Evolutionary conservation across 2,888 invertebrate species (phyloP).

Genomic region (Harpalus rubripes): DNA sequence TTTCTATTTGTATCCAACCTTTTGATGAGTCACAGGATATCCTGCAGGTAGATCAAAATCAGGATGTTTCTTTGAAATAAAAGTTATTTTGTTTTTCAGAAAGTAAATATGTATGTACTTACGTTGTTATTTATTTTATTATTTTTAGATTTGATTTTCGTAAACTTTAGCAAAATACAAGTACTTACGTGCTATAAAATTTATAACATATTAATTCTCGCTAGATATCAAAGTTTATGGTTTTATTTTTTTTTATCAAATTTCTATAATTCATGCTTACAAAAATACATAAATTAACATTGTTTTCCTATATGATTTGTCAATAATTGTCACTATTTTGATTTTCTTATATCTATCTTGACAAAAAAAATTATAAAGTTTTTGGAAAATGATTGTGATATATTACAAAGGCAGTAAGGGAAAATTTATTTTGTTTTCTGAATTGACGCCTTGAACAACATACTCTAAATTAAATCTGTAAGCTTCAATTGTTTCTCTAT

Average conservation of each 20-base stretch:
- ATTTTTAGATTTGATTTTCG: neutral
- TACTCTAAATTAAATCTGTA: too few relatives aligned
- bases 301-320: too few relatives aligned
- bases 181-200: neutral
- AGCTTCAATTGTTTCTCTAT: too few relatives aligned
- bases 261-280: too few relatives aligned
- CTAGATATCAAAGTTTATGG: neutral
- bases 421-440: too few relatives aligned
- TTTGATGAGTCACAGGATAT: slow-evolving; percentile 25
- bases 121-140: slow-evolving; percentile 7
- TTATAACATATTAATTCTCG: neutral
- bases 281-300: too few relatives aligned
- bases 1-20: slow-evolving; percentile 6
- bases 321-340: too few relatives aligned
- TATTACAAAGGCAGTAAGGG: too few relatives aligned
- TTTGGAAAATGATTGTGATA: too few relatives aligned
- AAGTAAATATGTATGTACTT: neutral
- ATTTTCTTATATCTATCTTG: too few relatives aligned
- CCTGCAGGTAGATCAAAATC: slow-evolving; percentile 12
- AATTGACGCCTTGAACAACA: too few relatives aligned
- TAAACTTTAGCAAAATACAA: neutral
- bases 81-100: neutral
- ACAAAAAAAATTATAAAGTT: too few relatives aligned
- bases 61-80: slow-evolving; percentile 4
- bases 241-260: neutral